A percentile compares a stretch with the other conserved stretches of the same genome.
phyloP scores from a whole-genome alignment of 2,888 invertebrate species.

The Drosophila affinis region DNA sequence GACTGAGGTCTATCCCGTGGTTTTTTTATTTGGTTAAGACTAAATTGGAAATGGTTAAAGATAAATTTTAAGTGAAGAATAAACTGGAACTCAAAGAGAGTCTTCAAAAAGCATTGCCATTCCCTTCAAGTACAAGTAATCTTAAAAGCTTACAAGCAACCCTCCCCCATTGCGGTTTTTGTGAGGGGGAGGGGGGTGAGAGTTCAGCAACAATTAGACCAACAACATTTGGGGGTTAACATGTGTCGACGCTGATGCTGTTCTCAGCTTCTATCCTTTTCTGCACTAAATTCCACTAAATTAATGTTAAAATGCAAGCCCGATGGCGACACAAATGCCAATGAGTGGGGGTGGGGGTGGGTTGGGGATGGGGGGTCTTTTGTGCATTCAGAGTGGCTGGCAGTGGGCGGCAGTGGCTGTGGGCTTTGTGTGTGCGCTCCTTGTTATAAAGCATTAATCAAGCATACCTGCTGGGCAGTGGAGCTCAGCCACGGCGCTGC shows the following conservation, averaged over 20 bases:
- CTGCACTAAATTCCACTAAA: slow-evolving; percentile 70
- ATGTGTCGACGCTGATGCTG: slow-evolving; percentile 66
- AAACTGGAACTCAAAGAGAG: too few relatives aligned
- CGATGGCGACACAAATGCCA: slow-evolving; percentile 11
- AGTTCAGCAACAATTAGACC: slow-evolving; percentile 30
- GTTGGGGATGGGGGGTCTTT: slow-evolving; percentile 10
- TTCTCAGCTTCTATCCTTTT: slow-evolving; percentile 60
- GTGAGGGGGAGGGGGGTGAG: too few relatives aligned
- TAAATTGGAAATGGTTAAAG: too few relatives aligned
- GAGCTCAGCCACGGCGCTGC: slow-evolving; percentile 6
- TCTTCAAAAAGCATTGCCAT: neutral
- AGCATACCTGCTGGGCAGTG: slow-evolving; percentile 76
- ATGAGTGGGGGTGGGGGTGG: neutral
- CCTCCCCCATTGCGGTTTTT: neutral
- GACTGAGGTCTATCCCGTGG: too few relatives aligned
- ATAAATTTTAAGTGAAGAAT: too few relatives aligned
- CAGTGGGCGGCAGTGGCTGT: too few relatives aligned
- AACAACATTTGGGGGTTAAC: slow-evolving; percentile 61
- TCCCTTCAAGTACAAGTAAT: neutral
- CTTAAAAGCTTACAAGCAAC: neutral
- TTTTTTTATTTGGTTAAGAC: too few relatives aligned
- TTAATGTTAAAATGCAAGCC: slow-evolving; percentile 76
- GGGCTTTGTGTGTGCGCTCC: slow-evolving; percentile 45
- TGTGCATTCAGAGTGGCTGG: slow-evolving; percentile 24
- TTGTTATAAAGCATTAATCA: slow-evolving; percentile 79